Conservation (phyloP, 2,888 invertebrate genomes). For the Stictocephala bisonia region DNA sequence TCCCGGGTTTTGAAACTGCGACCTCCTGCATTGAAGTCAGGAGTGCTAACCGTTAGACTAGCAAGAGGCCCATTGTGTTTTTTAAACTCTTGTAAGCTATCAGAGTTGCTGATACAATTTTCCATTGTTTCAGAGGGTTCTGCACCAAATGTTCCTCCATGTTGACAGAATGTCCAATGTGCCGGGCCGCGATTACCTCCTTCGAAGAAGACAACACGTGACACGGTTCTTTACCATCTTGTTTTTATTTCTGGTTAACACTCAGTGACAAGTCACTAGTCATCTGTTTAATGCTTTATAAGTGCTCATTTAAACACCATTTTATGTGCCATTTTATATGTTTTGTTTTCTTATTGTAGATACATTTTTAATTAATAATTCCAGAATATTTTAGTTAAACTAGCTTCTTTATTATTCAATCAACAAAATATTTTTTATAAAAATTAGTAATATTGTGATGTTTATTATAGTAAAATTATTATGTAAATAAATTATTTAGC, state of each 20-base stretch:
- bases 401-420: conserved; percentile 17
- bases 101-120: no score
- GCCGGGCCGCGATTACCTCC: conserved; percentile 75
- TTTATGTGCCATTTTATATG: conserved; percentile 36
- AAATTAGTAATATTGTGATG: conserved; percentile 6
- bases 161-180: conserved; percentile 88
- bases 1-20: no score
- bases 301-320: conserved; percentile 32
- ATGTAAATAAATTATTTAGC: conserved; percentile 9
- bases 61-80: no score
- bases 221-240: background rate
- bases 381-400: conserved; percentile 16
- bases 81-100: no score
- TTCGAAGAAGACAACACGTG: conserved; percentile 46
- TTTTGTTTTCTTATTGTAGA: conserved; percentile 29
- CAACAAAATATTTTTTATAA: conserved; percentile 34
- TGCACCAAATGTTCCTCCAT: conserved; percentile 83
- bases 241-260: background rate
- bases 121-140: conserved; percentile 75
- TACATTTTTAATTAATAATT: conserved; percentile 16
- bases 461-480: conserved; percentile 30
- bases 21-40: no score
- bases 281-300: conserved; percentile 29
- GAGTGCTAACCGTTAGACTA: no score
- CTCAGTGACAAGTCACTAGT: conserved; percentile 31